These are phyloP conservation scores for Gnatocerus cornutus DNA, from an alignment of 2,888 invertebrate genomes.

Conservation along the genomic window DNA sequence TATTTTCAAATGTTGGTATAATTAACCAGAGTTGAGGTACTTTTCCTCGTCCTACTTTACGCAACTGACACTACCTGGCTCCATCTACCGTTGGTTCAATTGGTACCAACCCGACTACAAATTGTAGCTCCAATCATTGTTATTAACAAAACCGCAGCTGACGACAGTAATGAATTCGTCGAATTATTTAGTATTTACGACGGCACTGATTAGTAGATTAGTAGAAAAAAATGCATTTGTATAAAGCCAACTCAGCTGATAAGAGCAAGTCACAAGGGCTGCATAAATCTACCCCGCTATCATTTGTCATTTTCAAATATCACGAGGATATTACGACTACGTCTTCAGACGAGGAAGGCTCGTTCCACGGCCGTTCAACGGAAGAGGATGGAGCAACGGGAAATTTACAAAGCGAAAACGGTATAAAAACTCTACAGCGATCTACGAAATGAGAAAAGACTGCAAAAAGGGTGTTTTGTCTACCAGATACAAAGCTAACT, in stretches of 20 bases:
- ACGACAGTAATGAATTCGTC: constrained; percentile 19
- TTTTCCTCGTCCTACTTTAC: constrained; percentile 50
- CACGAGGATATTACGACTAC: constrained; percentile 49
- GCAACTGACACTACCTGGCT: constrained; percentile 49
- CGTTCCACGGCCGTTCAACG: neutral
- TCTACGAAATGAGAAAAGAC: constrained; percentile 16
- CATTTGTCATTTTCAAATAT: constrained; percentile 60
- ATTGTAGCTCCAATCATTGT: constrained; percentile 8
- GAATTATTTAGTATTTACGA: constrained; percentile 10
- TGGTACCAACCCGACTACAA: constrained; percentile 35
- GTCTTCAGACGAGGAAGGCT: constrained; percentile 45
- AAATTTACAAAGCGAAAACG: constrained; percentile 42
- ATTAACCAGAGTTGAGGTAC: constrained; percentile 44
- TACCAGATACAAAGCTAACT: neutral
- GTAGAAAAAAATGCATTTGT: constrained; percentile 42
- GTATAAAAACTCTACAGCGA: constrained; percentile 23
- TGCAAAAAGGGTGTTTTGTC: constrained; percentile 20
- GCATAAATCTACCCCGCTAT: constrained; percentile 57
- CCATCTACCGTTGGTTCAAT: constrained; percentile 46
- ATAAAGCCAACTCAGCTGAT: constrained; percentile 50
- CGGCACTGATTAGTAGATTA: neutral
- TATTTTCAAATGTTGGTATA: constrained; percentile 12
- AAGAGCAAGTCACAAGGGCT: constrained; percentile 55
- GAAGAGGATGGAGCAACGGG: constrained; percentile 29
- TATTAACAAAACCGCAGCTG: constrained; percentile 24